Percentiles rank a stretch among this genome's conserved stretches.
phyloP scores from a whole-genome alignment of 64 coral and sea anemone genomes.

The Montipora capricornis region DNA sequence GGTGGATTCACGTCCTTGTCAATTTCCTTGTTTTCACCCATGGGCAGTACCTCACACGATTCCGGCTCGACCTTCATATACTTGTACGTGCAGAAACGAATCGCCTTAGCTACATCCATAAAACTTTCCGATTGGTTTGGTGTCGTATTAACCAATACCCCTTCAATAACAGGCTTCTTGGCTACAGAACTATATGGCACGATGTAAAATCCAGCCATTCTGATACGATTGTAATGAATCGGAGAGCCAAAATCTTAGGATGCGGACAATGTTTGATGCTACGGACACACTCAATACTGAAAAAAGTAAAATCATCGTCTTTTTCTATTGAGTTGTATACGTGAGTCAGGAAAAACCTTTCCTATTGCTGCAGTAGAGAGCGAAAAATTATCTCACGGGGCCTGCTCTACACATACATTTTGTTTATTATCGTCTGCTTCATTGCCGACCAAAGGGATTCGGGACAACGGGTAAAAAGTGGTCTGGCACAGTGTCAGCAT shows the following conservation, averaged over 20 bases:
- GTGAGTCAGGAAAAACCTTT: too few species aligned
- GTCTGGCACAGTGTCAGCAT: too few species aligned
- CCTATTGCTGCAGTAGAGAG: too few species aligned
- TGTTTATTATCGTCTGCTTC: too few species aligned
- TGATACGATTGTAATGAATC: not conserved
- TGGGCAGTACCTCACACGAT: not conserved
- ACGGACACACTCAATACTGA: not conserved
- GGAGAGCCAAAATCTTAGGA: not conserved
- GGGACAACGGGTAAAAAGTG: too few species aligned
- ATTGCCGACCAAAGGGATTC: too few species aligned
- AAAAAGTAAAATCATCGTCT: too few species aligned
- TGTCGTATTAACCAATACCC: not conserved
- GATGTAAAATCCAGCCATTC: not conserved
- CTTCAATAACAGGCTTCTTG: not conserved
- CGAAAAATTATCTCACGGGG: too few species aligned
- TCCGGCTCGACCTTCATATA: not conserved
- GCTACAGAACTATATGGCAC: not conserved
- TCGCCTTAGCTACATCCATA: not conserved
- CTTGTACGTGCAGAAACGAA: not conserved
- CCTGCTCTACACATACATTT: too few species aligned
- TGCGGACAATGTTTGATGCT: not conserved
- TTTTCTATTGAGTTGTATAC: too few species aligned
- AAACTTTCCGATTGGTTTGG: not conserved
- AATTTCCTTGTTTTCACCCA: not conserved
- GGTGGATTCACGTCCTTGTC: conserved; percentile 10